Conservation (phyloP, 2,797 vertebrate species). For the Sciurus vulgaris region DNA sequence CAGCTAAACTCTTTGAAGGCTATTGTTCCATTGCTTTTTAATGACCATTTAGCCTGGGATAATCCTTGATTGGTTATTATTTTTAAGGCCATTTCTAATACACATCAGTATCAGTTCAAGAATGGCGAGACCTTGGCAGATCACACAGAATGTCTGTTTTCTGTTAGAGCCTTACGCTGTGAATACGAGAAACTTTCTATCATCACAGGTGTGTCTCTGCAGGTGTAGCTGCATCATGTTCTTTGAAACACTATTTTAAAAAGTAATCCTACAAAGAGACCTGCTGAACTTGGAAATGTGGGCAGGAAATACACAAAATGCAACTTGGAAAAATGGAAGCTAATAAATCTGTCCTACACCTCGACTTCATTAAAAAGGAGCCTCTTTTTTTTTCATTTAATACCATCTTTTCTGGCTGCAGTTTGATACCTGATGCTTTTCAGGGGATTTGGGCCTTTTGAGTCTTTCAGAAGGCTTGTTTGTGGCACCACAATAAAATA, state of each 20-base stretch:
- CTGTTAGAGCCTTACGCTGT: not conserved
- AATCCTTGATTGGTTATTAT: slow-evolving; percentile 8
- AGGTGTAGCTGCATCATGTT: slow-evolving; percentile 33
- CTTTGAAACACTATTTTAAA: slow-evolving; percentile 61
- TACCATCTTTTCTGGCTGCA: slow-evolving; percentile 77
- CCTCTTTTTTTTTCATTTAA: not conserved
- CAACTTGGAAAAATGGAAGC: slow-evolving; percentile 74
- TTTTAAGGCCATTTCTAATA: slow-evolving; percentile 49
- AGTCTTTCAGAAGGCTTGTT: slow-evolving; percentile 76
- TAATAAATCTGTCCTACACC: slow-evolving; percentile 84
- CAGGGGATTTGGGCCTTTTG: slow-evolving; percentile 64
- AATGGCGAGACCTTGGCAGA: slow-evolving; percentile 30
- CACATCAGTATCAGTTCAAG: not conserved
- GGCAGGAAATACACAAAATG: slow-evolving; percentile 71
- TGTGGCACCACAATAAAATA: slow-evolving; percentile 78
- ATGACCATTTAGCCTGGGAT: not conserved
- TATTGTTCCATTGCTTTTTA: not conserved
- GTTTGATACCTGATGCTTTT: slow-evolving; percentile 82
- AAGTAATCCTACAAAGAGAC: slow-evolving; percentile 59
- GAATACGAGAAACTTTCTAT: slow-evolving; percentile 15
- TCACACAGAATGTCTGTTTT: slow-evolving; percentile 51
- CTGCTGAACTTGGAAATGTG: slow-evolving; percentile 64
- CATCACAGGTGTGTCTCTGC: slow-evolving; percentile 68
- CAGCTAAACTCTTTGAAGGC: too few species aligned
- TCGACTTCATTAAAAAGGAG: slow-evolving; percentile 82